These are phyloP conservation scores for Tenthredo amoena DNA, from an alignment of 2,888 invertebrate species.

Conservation along the genomic window DNA sequence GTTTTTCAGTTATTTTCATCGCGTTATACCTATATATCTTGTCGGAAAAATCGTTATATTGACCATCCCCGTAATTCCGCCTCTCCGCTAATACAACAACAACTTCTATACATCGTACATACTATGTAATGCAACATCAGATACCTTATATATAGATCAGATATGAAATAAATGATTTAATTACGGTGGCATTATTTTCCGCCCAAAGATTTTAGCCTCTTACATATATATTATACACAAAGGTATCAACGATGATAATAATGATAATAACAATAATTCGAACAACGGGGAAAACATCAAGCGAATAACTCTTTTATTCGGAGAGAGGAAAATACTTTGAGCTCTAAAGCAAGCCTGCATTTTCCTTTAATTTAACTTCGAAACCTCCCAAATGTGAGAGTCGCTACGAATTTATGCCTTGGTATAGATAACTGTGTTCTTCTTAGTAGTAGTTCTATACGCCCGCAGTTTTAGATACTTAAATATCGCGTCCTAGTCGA, in stretches of 20 bases:
- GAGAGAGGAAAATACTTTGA: background rate
- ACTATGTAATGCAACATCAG: background rate
- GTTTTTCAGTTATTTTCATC: too few relatives aligned
- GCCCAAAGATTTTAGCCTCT: background rate
- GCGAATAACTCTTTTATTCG: background rate
- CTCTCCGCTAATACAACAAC: background rate
- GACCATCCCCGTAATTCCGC: background rate
- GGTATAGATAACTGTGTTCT: background rate
- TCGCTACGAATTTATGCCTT: background rate
- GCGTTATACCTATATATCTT: background rate
- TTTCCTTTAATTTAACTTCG: background rate
- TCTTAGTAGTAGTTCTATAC: background rate
- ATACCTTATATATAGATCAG: too few relatives aligned
- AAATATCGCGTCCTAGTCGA: background rate
- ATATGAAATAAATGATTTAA: too few relatives aligned
- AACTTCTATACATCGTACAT: background rate
- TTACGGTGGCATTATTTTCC: too few relatives aligned
- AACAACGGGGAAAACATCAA: background rate
- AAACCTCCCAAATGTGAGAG: background rate
- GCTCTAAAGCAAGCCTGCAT: background rate
- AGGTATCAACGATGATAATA: background rate
- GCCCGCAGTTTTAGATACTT: background rate
- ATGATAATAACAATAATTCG: background rate
- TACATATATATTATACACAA: background rate
- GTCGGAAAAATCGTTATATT: background rate